These are phyloP conservation scores for Papilio aristodemus DNA, from an alignment of 1,140 invertebrate genomes.

Conservation along the genomic window DNA sequence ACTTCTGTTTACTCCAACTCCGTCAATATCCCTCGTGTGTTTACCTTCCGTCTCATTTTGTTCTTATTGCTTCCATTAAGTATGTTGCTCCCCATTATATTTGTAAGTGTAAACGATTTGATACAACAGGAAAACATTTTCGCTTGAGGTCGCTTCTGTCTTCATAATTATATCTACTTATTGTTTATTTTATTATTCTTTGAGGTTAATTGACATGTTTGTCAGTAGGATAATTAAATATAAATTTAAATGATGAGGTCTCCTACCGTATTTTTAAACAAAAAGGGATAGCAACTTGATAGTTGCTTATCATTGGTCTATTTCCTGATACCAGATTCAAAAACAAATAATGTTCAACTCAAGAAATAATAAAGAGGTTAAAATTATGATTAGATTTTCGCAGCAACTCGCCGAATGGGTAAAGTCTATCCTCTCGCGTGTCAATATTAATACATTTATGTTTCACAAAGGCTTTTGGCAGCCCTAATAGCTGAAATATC, in stretches of 20 bases:
- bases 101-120: constrained; percentile 23
- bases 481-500: background rate
- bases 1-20: background rate
- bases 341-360: too few species aligned
- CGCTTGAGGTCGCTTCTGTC: background rate
- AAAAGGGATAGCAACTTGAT: too few species aligned
- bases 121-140: constrained; percentile 24
- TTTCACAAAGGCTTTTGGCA: constrained; percentile 6
- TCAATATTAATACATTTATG: constrained; percentile 12
- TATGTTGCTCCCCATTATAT: constrained; percentile 2
- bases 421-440: constrained; percentile 6
- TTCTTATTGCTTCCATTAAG: constrained; percentile 20
- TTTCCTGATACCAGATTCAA: too few species aligned
- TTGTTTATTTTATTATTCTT: background rate
- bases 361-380: too few species aligned
- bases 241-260: too few species aligned
- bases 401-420: too few species aligned
- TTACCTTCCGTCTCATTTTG: constrained; percentile 20
- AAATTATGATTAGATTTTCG: too few species aligned
- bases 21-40: constrained; percentile 25
- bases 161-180: background rate
- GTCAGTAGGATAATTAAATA: too few species aligned
- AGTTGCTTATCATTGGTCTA: too few species aligned
- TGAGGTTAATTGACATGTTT: background rate
- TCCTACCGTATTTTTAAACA: too few species aligned